These are phyloP conservation scores for Nezara viridula DNA, from an alignment of 2,888 invertebrate genomes.

Conservation along the genomic window DNA sequence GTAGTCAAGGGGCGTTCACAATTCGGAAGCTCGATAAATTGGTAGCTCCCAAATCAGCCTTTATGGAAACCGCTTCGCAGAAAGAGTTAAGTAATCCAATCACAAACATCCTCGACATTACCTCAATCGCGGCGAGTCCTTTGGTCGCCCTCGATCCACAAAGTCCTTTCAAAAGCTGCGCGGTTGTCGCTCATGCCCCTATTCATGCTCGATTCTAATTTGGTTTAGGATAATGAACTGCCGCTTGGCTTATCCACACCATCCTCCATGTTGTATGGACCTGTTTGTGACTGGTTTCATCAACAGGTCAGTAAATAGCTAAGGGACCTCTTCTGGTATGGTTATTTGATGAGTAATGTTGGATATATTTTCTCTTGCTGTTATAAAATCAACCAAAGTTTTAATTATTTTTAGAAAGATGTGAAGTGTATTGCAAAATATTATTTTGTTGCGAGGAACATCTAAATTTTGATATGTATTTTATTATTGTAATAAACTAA, in stretches of 20 bases:
- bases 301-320: not conserved
- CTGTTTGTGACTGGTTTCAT: constrained; percentile 20
- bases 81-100: constrained; percentile 31
- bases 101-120: constrained; percentile 3
- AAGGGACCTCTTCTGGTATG: not conserved
- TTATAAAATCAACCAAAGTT: not conserved
- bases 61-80: not conserved
- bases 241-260: not conserved
- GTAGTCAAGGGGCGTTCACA: not conserved
- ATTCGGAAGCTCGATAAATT: constrained; percentile 8
- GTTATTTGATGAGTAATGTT: not conserved
- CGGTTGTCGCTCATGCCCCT: not conserved
- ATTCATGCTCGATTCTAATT: constrained; percentile 11
- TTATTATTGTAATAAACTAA: no score
- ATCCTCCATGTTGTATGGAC: not conserved
- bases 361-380: not conserved
- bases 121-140: not conserved
- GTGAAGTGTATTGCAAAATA: no score
- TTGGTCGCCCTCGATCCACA: not conserved
- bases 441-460: no score
- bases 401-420: no score
- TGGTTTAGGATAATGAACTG: not conserved
- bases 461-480: no score
- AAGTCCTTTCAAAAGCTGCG: not conserved
- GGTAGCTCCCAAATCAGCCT: not conserved